Evolutionary conservation across 2,113 vertebrate species (phyloP).

Genomic region (Oryzias javanicus): DNA sequence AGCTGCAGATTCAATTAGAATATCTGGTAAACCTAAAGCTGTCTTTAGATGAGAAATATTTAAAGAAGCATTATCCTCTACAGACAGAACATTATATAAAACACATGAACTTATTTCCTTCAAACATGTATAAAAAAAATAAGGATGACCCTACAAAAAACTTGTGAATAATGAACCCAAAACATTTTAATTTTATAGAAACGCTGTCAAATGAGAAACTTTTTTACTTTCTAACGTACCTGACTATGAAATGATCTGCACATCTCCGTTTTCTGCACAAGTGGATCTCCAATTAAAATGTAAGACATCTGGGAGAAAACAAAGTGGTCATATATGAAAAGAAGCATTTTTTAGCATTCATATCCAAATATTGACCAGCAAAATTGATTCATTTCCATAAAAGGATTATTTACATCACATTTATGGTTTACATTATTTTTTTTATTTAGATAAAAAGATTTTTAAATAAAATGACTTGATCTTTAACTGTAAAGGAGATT

Average conservation of each 20-base stretch:
- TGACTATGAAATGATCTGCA: conserved; percentile 2
- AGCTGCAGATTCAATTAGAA: background rate
- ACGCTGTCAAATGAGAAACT: no score
- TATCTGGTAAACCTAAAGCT: background rate
- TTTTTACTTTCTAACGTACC: conserved; percentile 47
- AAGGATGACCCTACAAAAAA: no score
- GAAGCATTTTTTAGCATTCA: background rate
- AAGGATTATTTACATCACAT: no score
- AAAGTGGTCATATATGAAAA: background rate
- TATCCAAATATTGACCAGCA: background rate
- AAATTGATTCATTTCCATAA: background rate
- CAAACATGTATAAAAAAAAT: no score
- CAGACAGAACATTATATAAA: background rate
- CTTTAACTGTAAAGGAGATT: background rate
- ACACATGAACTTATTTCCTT: background rate
- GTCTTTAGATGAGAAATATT: background rate
- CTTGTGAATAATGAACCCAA: no score
- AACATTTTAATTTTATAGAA: no score
- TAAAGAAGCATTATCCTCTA: background rate
- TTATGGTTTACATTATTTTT: no score
- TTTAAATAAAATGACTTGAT: background rate
- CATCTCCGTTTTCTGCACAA: conserved; percentile 58
- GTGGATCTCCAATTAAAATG: conserved; percentile 64
- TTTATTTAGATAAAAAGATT: no score
- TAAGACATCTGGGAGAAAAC: conserved; percentile 39